Evolutionary conservation across 2,797 vertebrate genomes (phyloP).

Genomic region (Benthosema pterotum): DNA sequence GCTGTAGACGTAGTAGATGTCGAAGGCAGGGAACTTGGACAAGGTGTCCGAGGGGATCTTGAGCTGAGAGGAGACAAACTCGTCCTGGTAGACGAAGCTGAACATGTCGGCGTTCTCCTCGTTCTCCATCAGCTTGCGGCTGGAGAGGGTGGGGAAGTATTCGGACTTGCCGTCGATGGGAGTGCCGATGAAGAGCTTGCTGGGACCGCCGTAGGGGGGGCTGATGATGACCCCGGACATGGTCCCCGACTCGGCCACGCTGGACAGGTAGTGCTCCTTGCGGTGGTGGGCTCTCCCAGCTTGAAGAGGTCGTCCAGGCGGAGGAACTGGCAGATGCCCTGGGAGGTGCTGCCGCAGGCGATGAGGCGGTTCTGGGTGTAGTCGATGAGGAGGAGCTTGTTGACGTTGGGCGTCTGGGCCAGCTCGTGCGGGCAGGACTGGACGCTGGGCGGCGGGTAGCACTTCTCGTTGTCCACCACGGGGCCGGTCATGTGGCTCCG

Average conservation of each 20-base stretch:
- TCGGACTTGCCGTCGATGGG: slow-evolving; percentile 98
- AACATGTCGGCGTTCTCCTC: slow-evolving; percentile 99
- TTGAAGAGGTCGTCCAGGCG: slow-evolving; percentile 97
- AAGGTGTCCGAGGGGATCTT: slow-evolving; percentile 98
- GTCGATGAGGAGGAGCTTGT: slow-evolving; percentile 97
- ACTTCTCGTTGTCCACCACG: slow-evolving; percentile 95
- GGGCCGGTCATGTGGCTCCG: slow-evolving; percentile 94
- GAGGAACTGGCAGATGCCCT: slow-evolving; percentile 98
- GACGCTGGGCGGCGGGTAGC: slow-evolving; percentile 96
- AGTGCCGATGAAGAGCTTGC: slow-evolving; percentile 96
- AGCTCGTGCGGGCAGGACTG: slow-evolving; percentile 93
- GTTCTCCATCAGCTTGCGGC: slow-evolving; percentile 94
- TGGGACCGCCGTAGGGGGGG: slow-evolving; percentile 82
- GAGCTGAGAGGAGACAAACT: slow-evolving; percentile 97
- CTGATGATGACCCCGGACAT: slow-evolving; percentile 98
- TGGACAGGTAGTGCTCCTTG: slow-evolving; percentile 98
- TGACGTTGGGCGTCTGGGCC: slow-evolving; percentile 91
- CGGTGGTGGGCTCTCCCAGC: slow-evolving; percentile 97
- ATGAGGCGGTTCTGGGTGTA: slow-evolving; percentile 95
- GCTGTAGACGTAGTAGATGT: slow-evolving; percentile 98
- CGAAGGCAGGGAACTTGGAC: slow-evolving; percentile 96
- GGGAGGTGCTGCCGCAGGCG: slow-evolving; percentile 94
- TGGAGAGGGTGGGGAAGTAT: slow-evolving; percentile 97
- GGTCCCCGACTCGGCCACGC: slow-evolving; percentile 92
- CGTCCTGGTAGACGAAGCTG: slow-evolving; percentile 98